Percentiles rank a stretch among this genome's conserved stretches.
Evolutionary conservation across 1,140 invertebrate genomes (phyloP).

Genomic region (Drosophila bipectinata): DNA sequence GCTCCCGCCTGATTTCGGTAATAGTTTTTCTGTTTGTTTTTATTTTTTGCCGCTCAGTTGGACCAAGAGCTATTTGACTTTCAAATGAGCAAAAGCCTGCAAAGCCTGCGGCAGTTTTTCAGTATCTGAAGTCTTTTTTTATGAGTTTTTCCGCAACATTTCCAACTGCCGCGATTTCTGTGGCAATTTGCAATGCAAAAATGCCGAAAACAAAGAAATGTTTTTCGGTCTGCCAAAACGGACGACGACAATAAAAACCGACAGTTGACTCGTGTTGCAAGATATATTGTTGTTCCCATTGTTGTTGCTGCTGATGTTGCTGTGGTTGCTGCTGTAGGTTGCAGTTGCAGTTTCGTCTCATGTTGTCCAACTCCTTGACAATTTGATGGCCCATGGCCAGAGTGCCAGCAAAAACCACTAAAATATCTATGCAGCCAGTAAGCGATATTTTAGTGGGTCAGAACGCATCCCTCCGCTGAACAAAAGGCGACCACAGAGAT

Average conservation of each 20-base stretch:
- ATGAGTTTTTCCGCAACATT: conserved; percentile 82
- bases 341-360: conserved; percentile 15
- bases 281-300: conserved; percentile 73
- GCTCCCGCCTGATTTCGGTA: conserved; percentile 48
- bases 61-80: conserved; percentile 74
- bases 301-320: conserved; percentile 29
- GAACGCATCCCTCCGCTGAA: conserved; percentile 50
- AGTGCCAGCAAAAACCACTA: conserved; percentile 30
- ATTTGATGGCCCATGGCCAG: conserved; percentile 69
- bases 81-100: conserved; percentile 67
- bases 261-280: conserved; percentile 82
- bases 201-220: conserved; percentile 80
- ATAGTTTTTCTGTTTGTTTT: conserved; percentile 57
- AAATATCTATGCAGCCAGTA: conserved; percentile 20
- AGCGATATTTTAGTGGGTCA: conserved; percentile 57
- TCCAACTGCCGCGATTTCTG: conserved; percentile 74
- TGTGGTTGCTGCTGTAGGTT: conserved; percentile 16
- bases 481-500: conserved; percentile 74
- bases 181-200: conserved; percentile 82
- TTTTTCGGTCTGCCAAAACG: conserved; percentile 56
- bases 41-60: conserved; percentile 17
- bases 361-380: conserved; percentile 41
- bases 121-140: conserved; percentile 54
- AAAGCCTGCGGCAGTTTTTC: conserved; percentile 43
- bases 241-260: conserved; percentile 82